A percentile compares a stretch with the other conserved stretches of the same genome.
These are phyloP conservation scores for Pungitius pungitius DNA, from an alignment of 2,113 vertebrate genomes.

Conservation along the genomic window DNA sequence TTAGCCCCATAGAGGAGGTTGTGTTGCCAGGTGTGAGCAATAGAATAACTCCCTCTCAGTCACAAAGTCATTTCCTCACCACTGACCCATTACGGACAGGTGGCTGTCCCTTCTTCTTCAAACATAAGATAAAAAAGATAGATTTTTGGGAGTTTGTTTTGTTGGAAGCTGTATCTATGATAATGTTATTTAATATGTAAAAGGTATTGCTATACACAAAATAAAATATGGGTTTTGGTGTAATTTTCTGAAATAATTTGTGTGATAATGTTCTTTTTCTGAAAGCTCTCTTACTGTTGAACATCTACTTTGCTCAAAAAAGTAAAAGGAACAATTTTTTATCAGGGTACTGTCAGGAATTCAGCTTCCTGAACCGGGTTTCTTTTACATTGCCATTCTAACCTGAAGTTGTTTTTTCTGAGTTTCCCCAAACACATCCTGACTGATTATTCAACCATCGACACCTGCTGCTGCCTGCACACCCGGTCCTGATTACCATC, in stretches of 20 bases:
- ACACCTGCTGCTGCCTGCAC: too few species aligned
- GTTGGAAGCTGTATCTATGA: constrained; percentile 96
- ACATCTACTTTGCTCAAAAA: not conserved
- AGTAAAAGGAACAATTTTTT: too few species aligned
- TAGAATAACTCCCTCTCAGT: constrained; percentile 83
- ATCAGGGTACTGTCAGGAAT: too few species aligned
- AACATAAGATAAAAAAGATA: too few species aligned
- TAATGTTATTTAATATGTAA: constrained; percentile 99
- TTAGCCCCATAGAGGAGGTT: constrained; percentile 52
- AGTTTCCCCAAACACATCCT: too few species aligned
- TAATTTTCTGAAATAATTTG: constrained; percentile 79
- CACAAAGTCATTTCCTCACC: constrained; percentile 82
- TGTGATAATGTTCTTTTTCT: constrained; percentile 13
- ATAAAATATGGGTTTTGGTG: constrained; percentile 99
- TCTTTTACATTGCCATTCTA: too few species aligned
- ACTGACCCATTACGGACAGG: constrained; percentile 84
- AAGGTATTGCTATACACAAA: constrained; percentile 99
- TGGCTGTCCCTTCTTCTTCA: constrained; percentile 74
- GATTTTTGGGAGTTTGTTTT: constrained; percentile 77
- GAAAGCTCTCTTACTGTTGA: not conserved
- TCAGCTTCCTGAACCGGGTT: too few species aligned
- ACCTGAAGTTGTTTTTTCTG: too few species aligned
- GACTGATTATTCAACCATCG: too few species aligned
- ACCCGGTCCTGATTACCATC: too few species aligned
- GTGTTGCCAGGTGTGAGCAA: constrained; percentile 83